These are phyloP conservation scores for Protodeltote pygarga DNA, from an alignment of 2,888 invertebrate species.

Conservation along the genomic window DNA sequence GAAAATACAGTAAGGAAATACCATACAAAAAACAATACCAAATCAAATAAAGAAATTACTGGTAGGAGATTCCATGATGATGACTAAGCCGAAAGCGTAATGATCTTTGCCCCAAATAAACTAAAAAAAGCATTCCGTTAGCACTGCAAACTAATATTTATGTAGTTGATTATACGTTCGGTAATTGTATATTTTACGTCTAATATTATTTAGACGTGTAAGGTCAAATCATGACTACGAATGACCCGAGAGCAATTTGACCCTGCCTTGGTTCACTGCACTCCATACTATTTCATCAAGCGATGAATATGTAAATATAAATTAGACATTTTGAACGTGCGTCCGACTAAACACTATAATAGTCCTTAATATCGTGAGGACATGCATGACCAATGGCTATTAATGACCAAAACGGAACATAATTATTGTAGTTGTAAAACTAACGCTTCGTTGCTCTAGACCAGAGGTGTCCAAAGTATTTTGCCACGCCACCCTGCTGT, in stretches of 20 bases:
- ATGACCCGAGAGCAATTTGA: conserved; percentile 29
- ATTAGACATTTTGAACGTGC: conserved; percentile 2
- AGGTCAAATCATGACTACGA: conserved; percentile 41
- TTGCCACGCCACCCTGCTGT: too few relatives aligned
- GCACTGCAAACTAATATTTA: conserved; percentile 21
- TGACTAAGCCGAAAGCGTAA: conserved; percentile 20
- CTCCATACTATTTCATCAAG: conserved; percentile 29
- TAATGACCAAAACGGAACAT: too few relatives aligned
- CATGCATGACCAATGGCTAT: too few relatives aligned
- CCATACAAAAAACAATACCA: too few relatives aligned
- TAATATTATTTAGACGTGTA: conserved; percentile 25
- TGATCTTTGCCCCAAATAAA: conserved; percentile 33
- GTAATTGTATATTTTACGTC: conserved; percentile 32
- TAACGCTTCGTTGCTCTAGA: too few relatives aligned
- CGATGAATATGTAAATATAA: conserved; percentile 19
- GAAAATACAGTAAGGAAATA: too few relatives aligned
- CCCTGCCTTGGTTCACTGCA: conserved; percentile 37
- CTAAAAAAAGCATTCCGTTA: conserved; percentile 30
- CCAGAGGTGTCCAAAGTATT: too few relatives aligned
- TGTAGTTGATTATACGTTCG: conserved; percentile 29
- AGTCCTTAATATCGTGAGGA: too few relatives aligned
- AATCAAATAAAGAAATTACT: too few relatives aligned
- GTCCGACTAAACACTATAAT: too few relatives aligned
- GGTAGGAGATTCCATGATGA: background rate
- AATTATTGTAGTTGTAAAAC: too few relatives aligned